Evolutionary conservation across 2,888 invertebrate species (phyloP), one percentile per base, ranked within the genome.

Genomic region (Melipona bicolor): DNA sequence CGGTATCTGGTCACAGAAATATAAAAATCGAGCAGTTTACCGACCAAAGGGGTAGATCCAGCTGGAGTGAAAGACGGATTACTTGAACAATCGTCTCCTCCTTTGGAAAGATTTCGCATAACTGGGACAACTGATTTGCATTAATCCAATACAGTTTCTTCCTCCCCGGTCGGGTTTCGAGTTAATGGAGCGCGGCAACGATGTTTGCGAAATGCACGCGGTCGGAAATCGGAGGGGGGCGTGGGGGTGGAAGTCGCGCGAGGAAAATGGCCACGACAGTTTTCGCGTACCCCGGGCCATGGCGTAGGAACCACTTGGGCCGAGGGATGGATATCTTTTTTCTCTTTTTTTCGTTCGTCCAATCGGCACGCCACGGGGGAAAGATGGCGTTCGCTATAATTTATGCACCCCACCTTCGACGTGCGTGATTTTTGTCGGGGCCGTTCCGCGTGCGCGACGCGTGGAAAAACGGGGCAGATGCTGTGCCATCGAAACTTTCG

Each of bases 351-450:
- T 85, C 86, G 84, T 84, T 84, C 87, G 85, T 77, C 91, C 89
- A 90, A 90, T 89, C 87, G 88, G 87, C 87, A 89, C 88, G 75
- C 70, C 84, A 88, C 85, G 83, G 82, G 87, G 89, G 86, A 87
- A 91, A 90, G 89, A 91, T 91, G 91, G 91, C 91, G 91, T 67
- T 77, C 83, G n/a, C 77, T 83, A 81, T 91, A 91, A 91, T 91
- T 90, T 91, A 91, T 91, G 90, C 91, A 91, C 91, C 91, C 91
- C 86, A 86, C 83, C 86, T 84, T 88, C 83, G 1, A 80, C 82
- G 87, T 87, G 87, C 85, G 89, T 90, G 89, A 90, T 90, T 90
- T 90, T 89, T 82, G 86, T 73, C 82, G 77, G 86, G 77, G 82
- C 81, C 69, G 80, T 83, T 24, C 36, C 81, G 61, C 81, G 74